Percentiles rank a stretch among this genome's conserved stretches.
phyloP scores from a whole-genome alignment of 35 echinoderm and acorn worm genomes.

The Ophiothrix spiculata region DNA sequence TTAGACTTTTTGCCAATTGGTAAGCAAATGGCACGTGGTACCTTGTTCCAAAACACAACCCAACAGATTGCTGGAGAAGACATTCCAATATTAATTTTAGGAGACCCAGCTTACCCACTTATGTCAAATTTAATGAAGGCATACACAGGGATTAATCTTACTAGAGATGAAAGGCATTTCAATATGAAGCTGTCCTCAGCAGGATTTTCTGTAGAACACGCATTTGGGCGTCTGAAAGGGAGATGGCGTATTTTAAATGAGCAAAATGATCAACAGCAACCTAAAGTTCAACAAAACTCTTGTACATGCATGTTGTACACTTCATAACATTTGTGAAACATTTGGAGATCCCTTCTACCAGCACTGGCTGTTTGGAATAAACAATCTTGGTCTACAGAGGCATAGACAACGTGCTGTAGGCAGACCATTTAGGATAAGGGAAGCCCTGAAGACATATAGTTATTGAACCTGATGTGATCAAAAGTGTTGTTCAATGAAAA shows the following conservation, averaged over 20 bases:
- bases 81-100: constrained; percentile 37
- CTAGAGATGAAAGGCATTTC: constrained; percentile 12
- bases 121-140: constrained; percentile 24
- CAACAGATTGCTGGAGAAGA: background rate
- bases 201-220: constrained; percentile 21
- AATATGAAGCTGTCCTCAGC: constrained; percentile 18
- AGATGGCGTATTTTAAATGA: constrained; percentile 30
- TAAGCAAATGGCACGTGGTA: background rate
- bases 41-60: background rate
- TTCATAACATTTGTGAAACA: too few species aligned
- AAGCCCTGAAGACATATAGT: too few species aligned
- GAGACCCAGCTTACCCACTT: constrained; percentile 32
- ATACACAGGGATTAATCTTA: background rate
- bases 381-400: too few species aligned
- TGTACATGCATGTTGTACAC: too few species aligned
- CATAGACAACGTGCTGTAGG: too few species aligned
- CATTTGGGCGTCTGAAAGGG: constrained; percentile 47
- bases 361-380: too few species aligned
- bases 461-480: too few species aligned
- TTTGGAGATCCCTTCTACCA: too few species aligned
- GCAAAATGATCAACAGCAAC: constrained; percentile 23
- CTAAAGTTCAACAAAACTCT: too few species aligned
- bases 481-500: too few species aligned
- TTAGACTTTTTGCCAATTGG: background rate
- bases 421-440: too few species aligned